A percentile compares a stretch with the other conserved stretches of the same genome.
Evolutionary conservation across 1,140 invertebrate genomes (phyloP).

Genomic region (Drosophila pachea): DNA sequence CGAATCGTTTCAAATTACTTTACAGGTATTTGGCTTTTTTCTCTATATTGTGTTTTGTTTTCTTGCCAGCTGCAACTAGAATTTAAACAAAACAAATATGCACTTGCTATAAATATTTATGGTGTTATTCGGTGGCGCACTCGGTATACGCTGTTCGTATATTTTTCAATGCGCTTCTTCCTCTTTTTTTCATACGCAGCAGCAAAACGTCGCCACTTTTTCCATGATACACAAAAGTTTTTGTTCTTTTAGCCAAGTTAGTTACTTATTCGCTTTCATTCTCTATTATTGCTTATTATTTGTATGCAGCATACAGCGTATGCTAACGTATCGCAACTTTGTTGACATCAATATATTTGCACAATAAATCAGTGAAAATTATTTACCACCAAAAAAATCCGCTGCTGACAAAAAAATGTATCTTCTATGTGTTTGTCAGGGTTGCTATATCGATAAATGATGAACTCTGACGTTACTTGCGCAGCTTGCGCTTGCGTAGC

Average conservation of each 20-base stretch:
- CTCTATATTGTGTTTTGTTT: constrained; percentile 6
- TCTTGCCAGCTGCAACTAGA: constrained; percentile 45
- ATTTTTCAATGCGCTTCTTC: constrained; percentile 39
- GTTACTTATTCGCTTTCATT: neutral
- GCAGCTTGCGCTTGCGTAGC: constrained; percentile 12
- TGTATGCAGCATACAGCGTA: neutral
- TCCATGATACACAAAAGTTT: constrained; percentile 30
- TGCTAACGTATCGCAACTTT: constrained; percentile 17
- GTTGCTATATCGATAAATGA: constrained; percentile 25
- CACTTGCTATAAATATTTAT: constrained; percentile 46
- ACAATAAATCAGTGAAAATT: constrained; percentile 44
- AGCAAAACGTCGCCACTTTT: constrained; percentile 49
- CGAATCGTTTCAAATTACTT: constrained; percentile 15
- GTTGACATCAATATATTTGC: constrained; percentile 30
- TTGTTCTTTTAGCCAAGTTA: constrained; percentile 23
- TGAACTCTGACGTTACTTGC: constrained; percentile 9
- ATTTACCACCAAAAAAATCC: constrained; percentile 56
- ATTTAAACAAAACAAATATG: constrained; percentile 38
- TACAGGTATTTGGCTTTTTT: constrained; percentile 14
- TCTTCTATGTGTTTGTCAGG: constrained; percentile 33
- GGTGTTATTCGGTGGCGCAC: constrained; percentile 20
- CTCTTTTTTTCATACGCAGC: constrained; percentile 32
- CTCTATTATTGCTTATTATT: neutral
- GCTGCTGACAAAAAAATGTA: constrained; percentile 56
- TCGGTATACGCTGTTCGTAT: constrained; percentile 34